Percentiles rank a stretch among this genome's conserved stretches.
phyloP scores from a whole-genome alignment of 2,888 invertebrate genomes.

The Drosophila conformis region DNA sequence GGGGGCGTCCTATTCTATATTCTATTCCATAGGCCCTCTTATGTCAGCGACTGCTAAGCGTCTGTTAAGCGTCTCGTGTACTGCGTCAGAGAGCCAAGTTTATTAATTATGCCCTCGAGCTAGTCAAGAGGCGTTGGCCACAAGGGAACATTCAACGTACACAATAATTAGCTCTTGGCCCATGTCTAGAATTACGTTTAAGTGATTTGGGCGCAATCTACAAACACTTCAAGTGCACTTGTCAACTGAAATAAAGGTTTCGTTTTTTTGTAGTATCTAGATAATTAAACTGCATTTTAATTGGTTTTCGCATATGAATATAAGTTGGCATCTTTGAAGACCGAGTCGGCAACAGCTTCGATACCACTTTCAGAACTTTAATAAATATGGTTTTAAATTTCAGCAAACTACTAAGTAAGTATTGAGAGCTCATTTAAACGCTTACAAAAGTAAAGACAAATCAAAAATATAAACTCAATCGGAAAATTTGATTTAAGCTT shows the following conservation, averaged over 20 bases:
- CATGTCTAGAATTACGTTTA: conserved; percentile 39
- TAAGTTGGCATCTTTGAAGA: background rate
- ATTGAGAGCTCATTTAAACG: background rate
- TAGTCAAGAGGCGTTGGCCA: conserved; percentile 34
- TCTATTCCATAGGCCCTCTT: background rate
- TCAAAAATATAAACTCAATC: background rate
- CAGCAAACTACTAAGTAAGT: background rate
- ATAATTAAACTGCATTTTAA: conserved; percentile 22
- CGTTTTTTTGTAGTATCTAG: conserved; percentile 13
- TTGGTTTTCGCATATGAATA: conserved; percentile 7
- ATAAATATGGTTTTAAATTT: background rate
- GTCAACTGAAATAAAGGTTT: conserved; percentile 39
- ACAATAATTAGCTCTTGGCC: conserved; percentile 63
- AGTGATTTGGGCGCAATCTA: conserved; percentile 33
- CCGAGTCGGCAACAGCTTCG: background rate
- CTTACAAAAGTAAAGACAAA: background rate
- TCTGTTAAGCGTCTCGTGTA: conserved; percentile 53
- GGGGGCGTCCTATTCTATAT: conserved; percentile 15
- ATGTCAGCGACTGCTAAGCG: conserved; percentile 20
- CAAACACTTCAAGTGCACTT: conserved; percentile 31
- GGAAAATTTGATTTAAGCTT: background rate
- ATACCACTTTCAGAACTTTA: background rate
- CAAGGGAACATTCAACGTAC: conserved; percentile 34
- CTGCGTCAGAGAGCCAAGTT: conserved; percentile 57
- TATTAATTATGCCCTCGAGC: conserved; percentile 71